phyloP scores from a whole-genome alignment of 1,140 invertebrate genomes.

The Lepidurus arcticus region DNA sequence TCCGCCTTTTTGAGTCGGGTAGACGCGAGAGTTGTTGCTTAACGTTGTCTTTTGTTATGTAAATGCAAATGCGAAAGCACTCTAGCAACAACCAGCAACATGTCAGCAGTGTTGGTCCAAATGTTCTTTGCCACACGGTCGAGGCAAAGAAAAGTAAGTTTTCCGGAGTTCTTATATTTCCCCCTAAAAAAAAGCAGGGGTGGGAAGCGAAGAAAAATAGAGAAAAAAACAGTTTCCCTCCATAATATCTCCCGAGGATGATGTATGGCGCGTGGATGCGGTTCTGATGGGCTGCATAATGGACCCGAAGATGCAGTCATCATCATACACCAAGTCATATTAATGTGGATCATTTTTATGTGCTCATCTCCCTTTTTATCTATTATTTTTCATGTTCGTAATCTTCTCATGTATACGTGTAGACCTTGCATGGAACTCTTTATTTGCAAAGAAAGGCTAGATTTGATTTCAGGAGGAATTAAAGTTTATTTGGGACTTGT shows the following conservation, averaged over 20 bases:
- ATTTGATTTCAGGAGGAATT: neutral
- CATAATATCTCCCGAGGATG: neutral
- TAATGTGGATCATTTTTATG: slow-evolving; percentile 4
- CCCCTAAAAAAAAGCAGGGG: neutral
- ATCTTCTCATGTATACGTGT: neutral
- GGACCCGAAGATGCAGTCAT: slow-evolving; percentile 9
- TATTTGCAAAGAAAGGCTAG: neutral
- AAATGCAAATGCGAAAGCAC: slow-evolving; percentile 15
- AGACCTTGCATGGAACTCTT: neutral
- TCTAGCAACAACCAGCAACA: slow-evolving; percentile 10
- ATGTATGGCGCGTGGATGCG: slow-evolving; percentile 12
- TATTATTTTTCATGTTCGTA: neutral
- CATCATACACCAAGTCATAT: slow-evolving; percentile 6
- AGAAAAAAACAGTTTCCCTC: neutral
- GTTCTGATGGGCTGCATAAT: slow-evolving; percentile 13
- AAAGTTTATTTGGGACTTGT: neutral
- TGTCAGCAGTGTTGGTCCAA: slow-evolving; percentile 3
- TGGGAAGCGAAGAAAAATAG: neutral
- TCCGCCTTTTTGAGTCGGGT: neutral
- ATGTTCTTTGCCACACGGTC: slow-evolving; percentile 14
- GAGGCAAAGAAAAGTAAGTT: slow-evolving; percentile 15
- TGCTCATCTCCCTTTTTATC: neutral
- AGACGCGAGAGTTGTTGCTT: neutral
- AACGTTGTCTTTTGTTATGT: slow-evolving; percentile 3
- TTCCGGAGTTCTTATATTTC: slow-evolving; percentile 13